Percentiles rank a stretch among this genome's conserved stretches.
Conservation (phyloP, 2,888 invertebrate genomes). For the Aromia moschata region DNA sequence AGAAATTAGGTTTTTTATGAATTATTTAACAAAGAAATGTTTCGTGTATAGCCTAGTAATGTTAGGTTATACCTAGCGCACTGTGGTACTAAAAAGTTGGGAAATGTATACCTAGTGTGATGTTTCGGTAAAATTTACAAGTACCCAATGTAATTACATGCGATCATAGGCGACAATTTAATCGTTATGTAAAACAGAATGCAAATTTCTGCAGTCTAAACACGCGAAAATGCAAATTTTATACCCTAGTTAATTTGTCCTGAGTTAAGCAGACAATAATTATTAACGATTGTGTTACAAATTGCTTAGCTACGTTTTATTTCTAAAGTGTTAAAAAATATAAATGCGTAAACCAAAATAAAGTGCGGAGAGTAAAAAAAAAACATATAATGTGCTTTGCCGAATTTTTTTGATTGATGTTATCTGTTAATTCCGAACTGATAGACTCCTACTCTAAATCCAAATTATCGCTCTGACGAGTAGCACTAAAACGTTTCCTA, state of each 20-base stretch:
- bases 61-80: conserved; percentile 29
- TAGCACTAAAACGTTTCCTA: background rate
- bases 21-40: conserved; percentile 5
- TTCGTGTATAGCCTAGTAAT: conserved; percentile 23
- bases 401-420: conserved; percentile 19
- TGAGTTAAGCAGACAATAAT: conserved; percentile 21
- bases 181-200: conserved; percentile 32
- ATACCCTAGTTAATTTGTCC: conserved; percentile 27
- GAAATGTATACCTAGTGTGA: background rate
- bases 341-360: too few species aligned
- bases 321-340: too few species aligned
- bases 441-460: conserved; percentile 10
- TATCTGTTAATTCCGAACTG: conserved; percentile 21
- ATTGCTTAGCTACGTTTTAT: conserved; percentile 1
- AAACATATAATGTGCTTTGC: conserved; percentile 1
- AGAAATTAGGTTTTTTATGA: background rate
- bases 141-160: conserved; percentile 18
- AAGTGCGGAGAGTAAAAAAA: background rate
- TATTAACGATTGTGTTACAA: conserved; percentile 11
- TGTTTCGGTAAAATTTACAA: background rate
- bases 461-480: conserved; percentile 13
- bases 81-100: conserved; percentile 27
- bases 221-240: conserved; percentile 33
- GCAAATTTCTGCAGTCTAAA: conserved; percentile 25
- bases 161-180: conserved; percentile 26